phyloP scores from a whole-genome alignment of 2,797 vertebrate species.

The Clarias pachynema region DNA sequence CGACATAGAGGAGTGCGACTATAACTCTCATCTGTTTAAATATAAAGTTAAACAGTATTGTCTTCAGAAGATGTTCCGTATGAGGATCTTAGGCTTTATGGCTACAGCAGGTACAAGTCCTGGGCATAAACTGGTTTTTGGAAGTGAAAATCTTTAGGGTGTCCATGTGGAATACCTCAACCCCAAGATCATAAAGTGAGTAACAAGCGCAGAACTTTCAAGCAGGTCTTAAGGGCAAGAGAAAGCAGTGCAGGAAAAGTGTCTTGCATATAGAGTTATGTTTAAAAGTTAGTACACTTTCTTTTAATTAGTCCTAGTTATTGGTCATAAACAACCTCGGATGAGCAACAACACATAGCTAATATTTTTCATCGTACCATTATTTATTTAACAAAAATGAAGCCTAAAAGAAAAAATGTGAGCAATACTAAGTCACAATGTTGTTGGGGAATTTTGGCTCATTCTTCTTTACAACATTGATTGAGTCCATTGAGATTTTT shows the following conservation, averaged over 20 bases:
- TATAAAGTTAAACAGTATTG: neutral
- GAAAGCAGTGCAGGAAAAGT: neutral
- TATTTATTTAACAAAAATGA: too few species aligned
- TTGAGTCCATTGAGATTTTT: neutral
- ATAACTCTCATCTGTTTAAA: neutral
- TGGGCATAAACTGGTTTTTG: neutral
- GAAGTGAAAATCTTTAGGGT: neutral
- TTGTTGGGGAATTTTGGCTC: too few species aligned
- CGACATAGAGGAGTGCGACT: neutral
- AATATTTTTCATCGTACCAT: too few species aligned
- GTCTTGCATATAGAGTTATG: too few species aligned
- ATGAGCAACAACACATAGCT: too few species aligned
- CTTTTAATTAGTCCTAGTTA: too few species aligned
- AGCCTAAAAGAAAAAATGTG: too few species aligned
- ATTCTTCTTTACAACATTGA: too few species aligned
- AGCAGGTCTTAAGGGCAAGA: neutral
- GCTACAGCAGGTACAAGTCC: neutral
- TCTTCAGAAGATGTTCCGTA: neutral
- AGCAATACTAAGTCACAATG: too few species aligned
- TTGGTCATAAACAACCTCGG: too few species aligned
- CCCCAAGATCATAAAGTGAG: neutral
- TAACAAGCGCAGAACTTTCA: neutral
- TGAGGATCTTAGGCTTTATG: neutral
- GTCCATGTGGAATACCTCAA: neutral
- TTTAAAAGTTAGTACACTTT: too few species aligned